Evolutionary conservation across 1,140 invertebrate species (phyloP).

Genomic region (Patella vulgata): DNA sequence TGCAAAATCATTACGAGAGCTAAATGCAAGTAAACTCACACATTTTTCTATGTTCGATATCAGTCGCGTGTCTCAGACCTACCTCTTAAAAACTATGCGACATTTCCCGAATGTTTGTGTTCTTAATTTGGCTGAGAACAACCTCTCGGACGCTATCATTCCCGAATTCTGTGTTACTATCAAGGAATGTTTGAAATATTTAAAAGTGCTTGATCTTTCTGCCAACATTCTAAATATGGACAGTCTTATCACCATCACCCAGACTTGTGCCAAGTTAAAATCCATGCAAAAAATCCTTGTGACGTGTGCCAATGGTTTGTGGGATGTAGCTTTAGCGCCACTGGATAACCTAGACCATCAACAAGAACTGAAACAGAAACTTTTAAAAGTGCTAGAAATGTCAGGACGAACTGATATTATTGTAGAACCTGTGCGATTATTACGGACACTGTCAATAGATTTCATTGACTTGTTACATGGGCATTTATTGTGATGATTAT

Average conservation of each 20-base stretch:
- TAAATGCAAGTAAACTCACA: slow-evolving; percentile 50
- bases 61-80: slow-evolving; percentile 37
- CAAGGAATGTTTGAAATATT: slow-evolving; percentile 14
- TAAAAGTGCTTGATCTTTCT: slow-evolving; percentile 45
- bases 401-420: slow-evolving; percentile 39
- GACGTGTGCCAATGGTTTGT: slow-evolving; percentile 33
- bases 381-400: slow-evolving; percentile 26
- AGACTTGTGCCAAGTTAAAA: slow-evolving; percentile 34
- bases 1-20: slow-evolving; percentile 37
- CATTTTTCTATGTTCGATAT: slow-evolving; percentile 43
- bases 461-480: slow-evolving; percentile 45
- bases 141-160: slow-evolving; percentile 38
- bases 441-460: slow-evolving; percentile 45
- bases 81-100: slow-evolving; percentile 38
- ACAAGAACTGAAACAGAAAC: slow-evolving; percentile 26
- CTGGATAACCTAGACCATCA: slow-evolving; percentile 19
- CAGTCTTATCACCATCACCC: slow-evolving; percentile 35
- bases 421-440: slow-evolving; percentile 42
- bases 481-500: too few relatives aligned
- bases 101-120: slow-evolving; percentile 40
- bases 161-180: slow-evolving; percentile 37
- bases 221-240: slow-evolving; percentile 42
- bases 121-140: slow-evolving; percentile 44
- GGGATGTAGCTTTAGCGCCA: slow-evolving; percentile 29
- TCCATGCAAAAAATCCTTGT: slow-evolving; percentile 43